A percentile compares a stretch with the other conserved stretches of the same genome.
Evolutionary conservation across 64 coral and sea anemone genomes (phyloP).

Genomic region (Catalaphyllia jardinei): DNA sequence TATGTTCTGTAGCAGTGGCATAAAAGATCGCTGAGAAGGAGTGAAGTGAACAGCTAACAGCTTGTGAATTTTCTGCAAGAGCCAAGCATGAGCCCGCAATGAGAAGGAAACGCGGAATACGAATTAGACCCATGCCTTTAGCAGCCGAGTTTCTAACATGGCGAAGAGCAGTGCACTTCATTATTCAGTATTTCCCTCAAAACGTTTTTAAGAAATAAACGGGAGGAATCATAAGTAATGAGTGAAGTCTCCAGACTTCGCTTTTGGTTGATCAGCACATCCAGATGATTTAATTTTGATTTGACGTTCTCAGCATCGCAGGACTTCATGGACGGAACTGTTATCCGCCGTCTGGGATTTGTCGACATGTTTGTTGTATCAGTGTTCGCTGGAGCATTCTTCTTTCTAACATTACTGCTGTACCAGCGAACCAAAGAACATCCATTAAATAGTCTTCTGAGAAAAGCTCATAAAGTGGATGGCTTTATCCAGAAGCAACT

Average conservation of each 20-base stretch:
- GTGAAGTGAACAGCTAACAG: no score
- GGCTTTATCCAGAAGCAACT: constrained; percentile 22
- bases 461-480: constrained; percentile 16
- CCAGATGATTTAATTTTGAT: no score
- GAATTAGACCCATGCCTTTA: neutral
- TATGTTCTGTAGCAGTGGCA: no score
- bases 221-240: no score
- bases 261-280: no score
- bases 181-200: no score
- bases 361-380: constrained; percentile 10
- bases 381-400: constrained; percentile 13
- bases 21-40: no score
- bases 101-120: neutral
- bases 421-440: constrained; percentile 23
- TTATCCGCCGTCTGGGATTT: constrained; percentile 6
- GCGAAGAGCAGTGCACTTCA: no score
- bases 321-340: neutral
- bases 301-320: neutral
- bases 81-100: neutral
- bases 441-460: constrained; percentile 9
- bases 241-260: no score
- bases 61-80: neutral
- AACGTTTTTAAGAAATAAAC: no score
- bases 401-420: neutral
- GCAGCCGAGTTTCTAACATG: no score